Percentiles rank a stretch among this genome's conserved stretches.
These are phyloP conservation scores for Alca torda DNA, from an alignment of 2,797 vertebrate species.

Conservation along the genomic window DNA sequence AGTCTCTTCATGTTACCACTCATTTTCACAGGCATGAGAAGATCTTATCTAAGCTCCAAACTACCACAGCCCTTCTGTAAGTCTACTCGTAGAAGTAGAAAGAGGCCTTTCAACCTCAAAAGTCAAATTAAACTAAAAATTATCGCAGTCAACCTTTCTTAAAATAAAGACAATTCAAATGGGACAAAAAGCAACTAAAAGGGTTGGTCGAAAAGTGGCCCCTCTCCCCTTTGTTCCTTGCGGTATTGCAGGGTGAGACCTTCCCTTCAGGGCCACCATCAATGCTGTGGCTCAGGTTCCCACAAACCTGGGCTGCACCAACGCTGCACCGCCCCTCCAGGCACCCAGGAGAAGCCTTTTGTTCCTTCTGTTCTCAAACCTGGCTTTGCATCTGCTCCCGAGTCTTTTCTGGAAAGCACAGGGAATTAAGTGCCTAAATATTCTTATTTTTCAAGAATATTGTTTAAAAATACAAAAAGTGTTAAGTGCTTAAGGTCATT, in stretches of 20 bases:
- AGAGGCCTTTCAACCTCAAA: background rate
- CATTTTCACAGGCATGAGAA: background rate
- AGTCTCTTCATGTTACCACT: background rate
- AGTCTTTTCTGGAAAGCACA: background rate
- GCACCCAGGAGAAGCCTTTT: background rate
- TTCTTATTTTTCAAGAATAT: background rate
- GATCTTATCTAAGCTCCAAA: background rate
- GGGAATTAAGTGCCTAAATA: background rate
- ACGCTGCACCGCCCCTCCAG: background rate
- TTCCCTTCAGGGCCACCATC: background rate
- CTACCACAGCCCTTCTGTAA: background rate
- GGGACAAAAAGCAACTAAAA: background rate
- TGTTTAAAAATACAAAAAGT: background rate
- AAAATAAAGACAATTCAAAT: background rate
- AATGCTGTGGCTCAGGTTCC: background rate
- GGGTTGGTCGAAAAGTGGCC: background rate
- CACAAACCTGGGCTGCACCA: background rate
- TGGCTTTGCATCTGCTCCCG: background rate
- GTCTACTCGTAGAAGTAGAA: background rate
- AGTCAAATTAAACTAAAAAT: background rate
- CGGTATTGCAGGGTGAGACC: background rate
- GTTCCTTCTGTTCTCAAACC: background rate
- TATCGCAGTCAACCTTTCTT: background rate
- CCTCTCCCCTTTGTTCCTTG: too few relatives aligned
- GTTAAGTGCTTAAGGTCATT: background rate